Evolutionary conservation across 1,140 invertebrate species (phyloP).

Genomic region (Pseudobourletiella spinata): DNA sequence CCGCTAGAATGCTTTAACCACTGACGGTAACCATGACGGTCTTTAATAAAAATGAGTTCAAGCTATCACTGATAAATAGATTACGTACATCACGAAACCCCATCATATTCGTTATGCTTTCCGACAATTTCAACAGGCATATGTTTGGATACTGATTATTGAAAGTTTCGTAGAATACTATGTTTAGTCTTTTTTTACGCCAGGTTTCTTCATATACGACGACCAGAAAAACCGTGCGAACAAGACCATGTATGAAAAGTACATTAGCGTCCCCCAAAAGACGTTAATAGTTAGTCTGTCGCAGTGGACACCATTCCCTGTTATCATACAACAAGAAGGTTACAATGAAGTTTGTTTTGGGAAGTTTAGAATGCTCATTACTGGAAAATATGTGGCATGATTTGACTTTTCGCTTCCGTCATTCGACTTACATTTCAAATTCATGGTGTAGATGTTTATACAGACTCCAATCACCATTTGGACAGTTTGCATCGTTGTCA

Average conservation of each 20-base stretch:
- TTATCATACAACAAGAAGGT: too few species aligned
- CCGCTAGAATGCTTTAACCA: too few species aligned
- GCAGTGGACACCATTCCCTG: slow-evolving; percentile 6
- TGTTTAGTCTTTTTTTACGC: too few species aligned
- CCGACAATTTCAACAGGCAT: too few species aligned
- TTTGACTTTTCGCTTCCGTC: background rate
- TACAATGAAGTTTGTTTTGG: background rate
- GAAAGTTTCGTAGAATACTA: too few species aligned
- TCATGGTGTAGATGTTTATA: background rate
- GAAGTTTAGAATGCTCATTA: background rate
- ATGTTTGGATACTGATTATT: too few species aligned
- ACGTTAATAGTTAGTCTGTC: background rate
- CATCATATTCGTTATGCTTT: too few species aligned
- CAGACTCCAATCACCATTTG: background rate
- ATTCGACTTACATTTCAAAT: background rate
- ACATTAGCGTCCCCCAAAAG: slow-evolving; percentile 2
- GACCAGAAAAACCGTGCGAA: slow-evolving; percentile 13
- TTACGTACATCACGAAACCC: too few species aligned
- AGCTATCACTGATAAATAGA: too few species aligned
- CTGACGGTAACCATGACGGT: too few species aligned
- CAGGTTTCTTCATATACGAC: too few species aligned
- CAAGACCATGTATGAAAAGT: slow-evolving; percentile 13
- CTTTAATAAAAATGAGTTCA: too few species aligned
- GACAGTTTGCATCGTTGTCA: background rate
- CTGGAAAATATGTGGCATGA: background rate